Base-by-base conservation (phyloP, 2,113 vertebrate genomes). In the Paramisgurnus dabryanus region DNA sequence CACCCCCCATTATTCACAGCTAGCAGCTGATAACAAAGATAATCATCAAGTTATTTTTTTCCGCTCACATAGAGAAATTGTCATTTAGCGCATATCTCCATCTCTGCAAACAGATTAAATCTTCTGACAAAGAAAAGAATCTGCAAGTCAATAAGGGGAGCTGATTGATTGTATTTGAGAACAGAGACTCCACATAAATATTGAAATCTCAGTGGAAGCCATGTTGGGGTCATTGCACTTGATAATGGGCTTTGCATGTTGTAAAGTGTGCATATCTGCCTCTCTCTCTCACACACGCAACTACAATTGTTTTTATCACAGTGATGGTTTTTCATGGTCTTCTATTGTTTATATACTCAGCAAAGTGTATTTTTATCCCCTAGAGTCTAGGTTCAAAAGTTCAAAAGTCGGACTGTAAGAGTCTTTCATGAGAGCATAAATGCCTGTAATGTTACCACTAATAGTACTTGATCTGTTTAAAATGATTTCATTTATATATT, bases 141-240 rank as follows among this genome's bases (percentile, higher is more conserved):
- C 85, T 86, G 80, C 76, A 84, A 86, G 85, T 86, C 85, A 84
- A 82, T 82, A 80, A 77, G 67, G 78, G 22, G 6, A 49, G 17
- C 72, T 57, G 82, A 73, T 53, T 82, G 73, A 65, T 17, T 77
- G 55, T 84, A 41, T 76, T 61, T 66, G 67, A 60, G 64, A 69
- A 69, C 67, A 82, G 47, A 82, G 69, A 61, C 53, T 81, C 58
- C 65, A 64, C 27, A 67, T 79, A 68, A 61, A 66, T 78, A 82
- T 67, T 78, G 27, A 50, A 61, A 81, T 69, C 55, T 71, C 70
- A 72, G 47, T 34, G 10, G 13, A 34, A 77, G 58, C 63, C 39
- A 76, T 61, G 60, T 41, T 61, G 85, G 49, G 47, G 17, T 67
- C 66, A 60, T 13, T 71, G 63, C 40, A 41, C 41, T 50, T 27